Evolutionary conservation across 2,113 vertebrate species (phyloP), one percentile per base, ranked within the genome.

Genomic region (Elanoides forficatus): DNA sequence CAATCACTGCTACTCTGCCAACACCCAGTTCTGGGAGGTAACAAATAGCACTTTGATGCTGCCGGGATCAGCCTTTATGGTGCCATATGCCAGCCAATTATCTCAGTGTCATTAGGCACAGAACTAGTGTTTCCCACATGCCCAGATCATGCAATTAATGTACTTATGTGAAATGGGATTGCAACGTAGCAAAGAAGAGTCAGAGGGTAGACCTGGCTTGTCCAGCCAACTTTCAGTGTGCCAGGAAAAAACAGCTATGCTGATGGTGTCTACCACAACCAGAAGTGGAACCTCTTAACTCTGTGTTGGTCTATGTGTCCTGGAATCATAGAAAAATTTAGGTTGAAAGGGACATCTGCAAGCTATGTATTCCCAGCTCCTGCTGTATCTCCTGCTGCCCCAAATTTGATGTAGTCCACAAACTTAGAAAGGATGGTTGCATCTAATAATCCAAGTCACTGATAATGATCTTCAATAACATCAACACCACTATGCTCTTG

Each of bases 41-140:
- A 43, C 82, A 89, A 87, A 91, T 36, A 85, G 43, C 42, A 22
- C 66, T 93, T 70, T 62, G 75, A 90, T 72, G 79, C 71, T 95
- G 73, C 40, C 0, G 38, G 74, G 66, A 93, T 91, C 81, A 75
- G 87, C 62, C 78, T 93, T 72, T 85, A 53, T 59, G 84, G 43
- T 87, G 78, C 78, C 93, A 90, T 92, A 93, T 94, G 93, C 90
- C 70, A 86, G 90, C 62, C 45, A 91, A 93, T 93, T 96, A 94
- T 91, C 48, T 81, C 36, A 50, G 58, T 80, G 62, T 89, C 71
- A 90, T 96, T 95, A 90, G 93, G 66, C 62, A 85, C 53, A 82
- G 76, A 93, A 68, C 66, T 66, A 84, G 81, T 85, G 74, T 93
- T 96, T 96, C 58, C 73, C 81, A 88, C 71, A 32, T 93, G 53